phyloP scores from a whole-genome alignment of 2,797 vertebrate genomes.

The Anolis apletophallus region DNA sequence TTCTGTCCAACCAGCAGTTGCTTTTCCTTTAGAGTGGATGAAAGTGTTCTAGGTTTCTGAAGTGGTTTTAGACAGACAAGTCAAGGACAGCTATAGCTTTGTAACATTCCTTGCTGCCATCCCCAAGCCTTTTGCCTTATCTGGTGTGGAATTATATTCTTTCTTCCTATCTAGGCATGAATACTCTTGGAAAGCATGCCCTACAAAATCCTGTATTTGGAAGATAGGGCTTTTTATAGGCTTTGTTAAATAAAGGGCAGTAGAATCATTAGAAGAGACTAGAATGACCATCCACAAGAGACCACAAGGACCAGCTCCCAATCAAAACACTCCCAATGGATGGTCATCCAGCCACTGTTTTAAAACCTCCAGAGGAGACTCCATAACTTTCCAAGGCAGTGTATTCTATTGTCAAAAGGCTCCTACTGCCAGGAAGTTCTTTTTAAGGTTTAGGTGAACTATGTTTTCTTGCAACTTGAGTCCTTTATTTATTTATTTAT shows the following conservation, averaged over 20 bases:
- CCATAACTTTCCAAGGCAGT: too few relatives aligned
- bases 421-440: too few relatives aligned
- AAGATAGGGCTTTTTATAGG: constrained; percentile 66
- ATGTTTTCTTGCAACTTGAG: too few relatives aligned
- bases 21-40: background rate
- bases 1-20: background rate
- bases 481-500: too few relatives aligned
- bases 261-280: constrained; percentile 48
- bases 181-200: background rate
- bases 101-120: background rate
- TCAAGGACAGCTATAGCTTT: background rate
- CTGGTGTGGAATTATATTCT: background rate
- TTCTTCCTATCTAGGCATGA: background rate
- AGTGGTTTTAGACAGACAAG: background rate
- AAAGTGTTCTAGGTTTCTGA: background rate
- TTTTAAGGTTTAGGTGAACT: too few relatives aligned
- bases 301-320: too few relatives aligned
- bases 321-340: too few relatives aligned
- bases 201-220: background rate
- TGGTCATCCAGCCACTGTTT: too few relatives aligned
- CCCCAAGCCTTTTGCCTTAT: background rate
- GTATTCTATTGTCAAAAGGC: too few relatives aligned
- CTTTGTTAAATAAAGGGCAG: constrained; percentile 80
- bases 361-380: too few relatives aligned
- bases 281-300: too few relatives aligned